A percentile compares a stretch with the other conserved stretches of the same genome.
phyloP scores from a whole-genome alignment of 2,888 invertebrate species.

The Ametastegia equiseti region DNA sequence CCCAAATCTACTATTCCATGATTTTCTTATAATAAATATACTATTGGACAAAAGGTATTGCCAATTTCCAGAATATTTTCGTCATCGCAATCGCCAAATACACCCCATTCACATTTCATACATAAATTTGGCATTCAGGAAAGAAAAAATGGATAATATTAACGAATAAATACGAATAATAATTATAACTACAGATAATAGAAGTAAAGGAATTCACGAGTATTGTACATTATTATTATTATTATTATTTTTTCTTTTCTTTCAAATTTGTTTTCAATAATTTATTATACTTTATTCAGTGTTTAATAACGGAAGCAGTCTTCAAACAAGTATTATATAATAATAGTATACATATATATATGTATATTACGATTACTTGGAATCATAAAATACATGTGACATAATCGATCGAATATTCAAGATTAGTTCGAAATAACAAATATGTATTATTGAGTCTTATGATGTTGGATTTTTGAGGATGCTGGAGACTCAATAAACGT shows the following conservation, averaged over 20 bases:
- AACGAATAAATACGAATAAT: conserved; percentile 3
- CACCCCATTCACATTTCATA: too few relatives aligned
- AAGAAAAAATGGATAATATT: neutral
- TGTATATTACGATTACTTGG: conserved; percentile 26
- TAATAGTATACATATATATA: conserved; percentile 11
- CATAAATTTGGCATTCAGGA: too few relatives aligned
- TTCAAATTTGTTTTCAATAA: neutral
- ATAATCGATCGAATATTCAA: neutral
- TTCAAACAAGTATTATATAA: conserved; percentile 36
- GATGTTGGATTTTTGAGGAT: conserved; percentile 21
- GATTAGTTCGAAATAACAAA: neutral
- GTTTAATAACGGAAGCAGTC: conserved; percentile 39
- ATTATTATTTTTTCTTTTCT: conserved; percentile 3
- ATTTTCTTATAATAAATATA: too few relatives aligned
- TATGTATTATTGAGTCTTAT: neutral
- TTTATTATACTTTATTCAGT: conserved; percentile 12
- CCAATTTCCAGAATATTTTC: too few relatives aligned
- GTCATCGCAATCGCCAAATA: too few relatives aligned
- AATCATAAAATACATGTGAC: conserved; percentile 33
- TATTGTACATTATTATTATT: conserved; percentile 27
- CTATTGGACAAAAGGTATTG: too few relatives aligned
- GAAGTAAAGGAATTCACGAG: neutral
- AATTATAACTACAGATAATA: too few relatives aligned
- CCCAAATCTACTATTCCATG: too few relatives aligned
- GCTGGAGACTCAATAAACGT: neutral